Percentiles rank a stretch among this genome's conserved stretches.
These are phyloP conservation scores for Forbesichthys papilliferus DNA, from an alignment of 2,113 vertebrate genomes.

Conservation along the genomic window DNA sequence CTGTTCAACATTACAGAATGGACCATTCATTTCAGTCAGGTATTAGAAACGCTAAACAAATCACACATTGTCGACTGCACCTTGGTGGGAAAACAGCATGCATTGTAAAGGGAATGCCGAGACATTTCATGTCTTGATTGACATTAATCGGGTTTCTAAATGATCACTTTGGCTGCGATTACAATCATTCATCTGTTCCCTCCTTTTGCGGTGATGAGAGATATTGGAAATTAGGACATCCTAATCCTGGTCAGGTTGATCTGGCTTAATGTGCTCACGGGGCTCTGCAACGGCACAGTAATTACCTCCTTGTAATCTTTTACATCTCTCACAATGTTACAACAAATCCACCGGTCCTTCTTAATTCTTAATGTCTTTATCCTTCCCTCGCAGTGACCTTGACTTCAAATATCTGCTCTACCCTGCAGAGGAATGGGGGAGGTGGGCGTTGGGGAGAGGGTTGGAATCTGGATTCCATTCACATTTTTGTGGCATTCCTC, in stretches of 20 bases:
- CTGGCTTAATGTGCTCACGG: constrained; percentile 53
- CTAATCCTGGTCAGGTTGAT: constrained; percentile 72
- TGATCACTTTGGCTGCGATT: constrained; percentile 57
- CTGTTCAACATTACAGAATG: not conserved
- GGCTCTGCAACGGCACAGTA: constrained; percentile 53
- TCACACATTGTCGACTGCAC: constrained; percentile 27
- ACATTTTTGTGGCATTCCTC: constrained; percentile 39
- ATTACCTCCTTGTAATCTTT: constrained; percentile 64
- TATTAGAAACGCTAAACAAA: not conserved
- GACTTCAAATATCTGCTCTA: constrained; percentile 42
- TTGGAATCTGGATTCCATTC: constrained; percentile 44
- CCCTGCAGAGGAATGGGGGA: constrained; percentile 9
- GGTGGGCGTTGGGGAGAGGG: constrained; percentile 2
- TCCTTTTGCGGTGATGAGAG: constrained; percentile 56
- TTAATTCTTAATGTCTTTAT: constrained; percentile 26
- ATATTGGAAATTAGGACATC: constrained; percentile 71
- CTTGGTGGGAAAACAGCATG: constrained; percentile 3
- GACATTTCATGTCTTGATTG: constrained; percentile 49
- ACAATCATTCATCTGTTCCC: constrained; percentile 55
- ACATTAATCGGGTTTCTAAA: constrained; percentile 64
- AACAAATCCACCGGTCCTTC: constrained; percentile 47
- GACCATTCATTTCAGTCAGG: not conserved
- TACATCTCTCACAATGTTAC: constrained; percentile 66
- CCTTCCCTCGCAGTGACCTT: constrained; percentile 67
- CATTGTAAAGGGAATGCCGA: constrained; percentile 26